These are phyloP conservation scores for Scleropages formosus DNA, from an alignment of 2,797 vertebrate species.

Conservation along the genomic window DNA sequence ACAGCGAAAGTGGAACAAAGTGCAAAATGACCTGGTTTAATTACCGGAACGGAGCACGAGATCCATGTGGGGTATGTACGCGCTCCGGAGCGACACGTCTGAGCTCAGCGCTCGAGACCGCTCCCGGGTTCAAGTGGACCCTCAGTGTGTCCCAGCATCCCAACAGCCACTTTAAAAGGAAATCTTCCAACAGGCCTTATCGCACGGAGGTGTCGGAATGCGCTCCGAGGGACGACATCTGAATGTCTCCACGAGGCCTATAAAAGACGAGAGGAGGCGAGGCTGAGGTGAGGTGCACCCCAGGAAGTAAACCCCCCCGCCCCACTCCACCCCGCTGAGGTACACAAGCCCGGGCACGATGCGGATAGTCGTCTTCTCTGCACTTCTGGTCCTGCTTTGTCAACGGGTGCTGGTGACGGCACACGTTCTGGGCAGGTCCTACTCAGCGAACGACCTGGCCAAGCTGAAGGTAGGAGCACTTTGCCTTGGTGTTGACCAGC, in stretches of 20 bases:
- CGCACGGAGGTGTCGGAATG: conserved; percentile 76
- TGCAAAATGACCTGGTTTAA: not conserved
- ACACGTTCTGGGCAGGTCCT: conserved; percentile 62
- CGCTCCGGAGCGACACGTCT: conserved; percentile 58
- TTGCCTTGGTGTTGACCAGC: not conserved
- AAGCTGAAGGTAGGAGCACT: conserved; percentile 75
- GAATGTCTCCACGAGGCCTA: conserved; percentile 48
- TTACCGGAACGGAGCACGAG: conserved; percentile 7
- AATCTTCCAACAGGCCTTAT: conserved; percentile 72
- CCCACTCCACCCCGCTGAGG: too few species aligned
- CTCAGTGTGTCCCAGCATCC: conserved; percentile 36
- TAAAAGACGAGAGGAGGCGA: conserved; percentile 53
- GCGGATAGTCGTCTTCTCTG: conserved; percentile 60
- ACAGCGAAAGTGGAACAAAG: not conserved
- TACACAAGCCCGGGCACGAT: conserved; percentile 56
- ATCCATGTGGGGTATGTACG: conserved; percentile 51
- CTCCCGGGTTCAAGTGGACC: conserved; percentile 41
- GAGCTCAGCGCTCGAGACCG: conserved; percentile 65
- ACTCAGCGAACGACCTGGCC: conserved; percentile 60
- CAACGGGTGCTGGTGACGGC: conserved; percentile 54
- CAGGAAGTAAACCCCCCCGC: conserved; percentile 35
- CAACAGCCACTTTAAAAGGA: conserved; percentile 74
- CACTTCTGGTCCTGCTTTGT: conserved; percentile 70
- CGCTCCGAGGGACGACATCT: conserved; percentile 62
- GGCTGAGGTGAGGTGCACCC: not conserved